These are phyloP conservation scores for Calephelis perditalis DNA, from an alignment of 2,888 invertebrate genomes.

Conservation along the genomic window DNA sequence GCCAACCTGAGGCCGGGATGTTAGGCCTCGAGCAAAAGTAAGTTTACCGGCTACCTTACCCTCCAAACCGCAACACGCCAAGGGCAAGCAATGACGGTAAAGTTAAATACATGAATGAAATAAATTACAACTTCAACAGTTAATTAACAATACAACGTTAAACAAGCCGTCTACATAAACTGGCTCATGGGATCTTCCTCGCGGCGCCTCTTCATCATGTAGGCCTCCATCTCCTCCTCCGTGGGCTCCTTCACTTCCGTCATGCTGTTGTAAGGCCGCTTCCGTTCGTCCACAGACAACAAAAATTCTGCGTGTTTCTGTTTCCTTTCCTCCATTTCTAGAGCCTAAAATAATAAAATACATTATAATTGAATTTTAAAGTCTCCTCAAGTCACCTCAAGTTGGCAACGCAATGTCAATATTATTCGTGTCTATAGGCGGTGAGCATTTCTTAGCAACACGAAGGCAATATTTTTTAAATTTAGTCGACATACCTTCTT, in stretches of 20 bases:
- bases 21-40: too few relatives aligned
- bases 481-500: constrained; percentile 54
- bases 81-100: too few relatives aligned
- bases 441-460: too few relatives aligned
- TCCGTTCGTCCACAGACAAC: constrained; percentile 89
- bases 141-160: background rate
- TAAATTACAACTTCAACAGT: too few relatives aligned
- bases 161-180: constrained; percentile 60
- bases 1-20: too few relatives aligned
- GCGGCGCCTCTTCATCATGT: constrained; percentile 88
- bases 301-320: constrained; percentile 81
- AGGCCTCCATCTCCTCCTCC: constrained; percentile 96
- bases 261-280: constrained; percentile 96
- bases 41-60: too few relatives aligned
- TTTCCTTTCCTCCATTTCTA: constrained; percentile 80
- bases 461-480: too few relatives aligned
- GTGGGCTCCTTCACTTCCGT: constrained; percentile 89
- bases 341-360: constrained; percentile 58
- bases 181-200: constrained; percentile 97
- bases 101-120: too few relatives aligned
- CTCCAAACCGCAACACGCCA: too few relatives aligned
- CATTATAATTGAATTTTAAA: background rate
- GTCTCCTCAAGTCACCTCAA: background rate
- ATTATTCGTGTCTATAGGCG: too few relatives aligned
- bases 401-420: too few relatives aligned